Evolutionary conservation across 2,888 invertebrate genomes (phyloP).

Genomic region (Tenodera sinensis): DNA sequence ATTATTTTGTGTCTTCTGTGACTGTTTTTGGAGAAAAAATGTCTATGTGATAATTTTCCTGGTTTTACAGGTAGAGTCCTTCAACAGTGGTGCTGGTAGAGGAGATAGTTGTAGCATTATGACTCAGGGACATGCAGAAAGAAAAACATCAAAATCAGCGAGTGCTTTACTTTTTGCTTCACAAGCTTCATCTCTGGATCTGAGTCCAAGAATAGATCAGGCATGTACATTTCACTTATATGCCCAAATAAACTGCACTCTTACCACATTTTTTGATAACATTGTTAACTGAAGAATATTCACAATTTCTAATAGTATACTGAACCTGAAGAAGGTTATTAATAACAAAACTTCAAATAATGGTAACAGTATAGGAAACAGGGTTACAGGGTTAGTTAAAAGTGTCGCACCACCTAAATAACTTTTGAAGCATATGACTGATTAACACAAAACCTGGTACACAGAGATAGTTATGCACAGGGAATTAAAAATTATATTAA

Average conservation of each 20-base stretch:
- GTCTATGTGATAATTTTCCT: not conserved
- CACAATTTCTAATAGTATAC: no score
- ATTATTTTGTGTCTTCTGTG: not conserved
- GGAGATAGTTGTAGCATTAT: not conserved
- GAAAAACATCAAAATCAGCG: not conserved
- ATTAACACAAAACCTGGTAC: no score
- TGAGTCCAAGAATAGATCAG: conserved; percentile 36
- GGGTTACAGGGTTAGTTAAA: no score
- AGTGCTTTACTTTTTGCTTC: conserved; percentile 8
- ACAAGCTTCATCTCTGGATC: conserved; percentile 31
- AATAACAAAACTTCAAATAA: no score
- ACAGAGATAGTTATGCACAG: no score
- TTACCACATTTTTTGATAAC: no score
- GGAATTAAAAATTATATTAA: no score
- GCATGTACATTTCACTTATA: conserved; percentile 20
- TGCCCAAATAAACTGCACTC: not conserved
- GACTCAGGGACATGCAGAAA: not conserved
- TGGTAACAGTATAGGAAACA: no score
- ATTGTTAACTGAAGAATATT: no score
- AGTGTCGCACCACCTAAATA: no score
- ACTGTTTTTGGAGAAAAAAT: not conserved
- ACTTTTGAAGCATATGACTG: no score
- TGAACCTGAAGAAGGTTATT: no score
- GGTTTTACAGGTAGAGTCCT: conserved; percentile 12
- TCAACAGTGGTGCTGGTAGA: conserved; percentile 2